Conservation (phyloP, 2,888 invertebrate species). For the Tachystola acroxantha region DNA sequence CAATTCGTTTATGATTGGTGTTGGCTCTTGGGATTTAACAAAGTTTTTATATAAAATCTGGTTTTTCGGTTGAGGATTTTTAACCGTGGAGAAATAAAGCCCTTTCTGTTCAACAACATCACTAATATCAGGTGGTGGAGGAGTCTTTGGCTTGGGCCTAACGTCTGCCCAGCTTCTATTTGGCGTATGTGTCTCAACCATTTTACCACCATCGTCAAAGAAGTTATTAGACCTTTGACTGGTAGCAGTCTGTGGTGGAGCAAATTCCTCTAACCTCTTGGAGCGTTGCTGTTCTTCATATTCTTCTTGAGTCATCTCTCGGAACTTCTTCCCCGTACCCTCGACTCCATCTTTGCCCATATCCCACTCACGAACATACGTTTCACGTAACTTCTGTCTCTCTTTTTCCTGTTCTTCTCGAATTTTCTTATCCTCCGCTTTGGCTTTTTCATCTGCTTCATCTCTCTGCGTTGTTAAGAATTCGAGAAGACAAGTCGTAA, state of each 20-base stretch:
- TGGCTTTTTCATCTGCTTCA: conserved; percentile 64
- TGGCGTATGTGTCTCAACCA: conserved; percentile 15
- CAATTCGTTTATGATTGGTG: conserved; percentile 54
- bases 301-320: conserved; percentile 85
- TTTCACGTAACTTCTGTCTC: conserved; percentile 68
- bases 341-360: conserved; percentile 81
- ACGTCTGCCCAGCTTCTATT: conserved; percentile 59
- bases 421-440: conserved; percentile 51
- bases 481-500: conserved; percentile 56
- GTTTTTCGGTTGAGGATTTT: conserved; percentile 37
- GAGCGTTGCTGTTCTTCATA: conserved; percentile 86
- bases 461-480: conserved; percentile 68
- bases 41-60: conserved; percentile 53
- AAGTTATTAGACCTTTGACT: conserved; percentile 28
- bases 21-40: conserved; percentile 42
- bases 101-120: conserved; percentile 43
- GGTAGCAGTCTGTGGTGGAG: conserved; percentile 75
- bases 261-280: conserved; percentile 87
- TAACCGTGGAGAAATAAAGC: conserved; percentile 57
- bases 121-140: conserved; percentile 41
- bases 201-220: conserved; percentile 53
- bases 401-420: conserved; percentile 67
- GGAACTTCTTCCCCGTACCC: conserved; percentile 58
- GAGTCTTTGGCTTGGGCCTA: conserved; percentile 37
- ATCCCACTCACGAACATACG: conserved; percentile 84